Percentiles rank a stretch among this genome's conserved stretches.
phyloP scores from a whole-genome alignment of 2,113 vertebrate species.

The Psophia crepitans region DNA sequence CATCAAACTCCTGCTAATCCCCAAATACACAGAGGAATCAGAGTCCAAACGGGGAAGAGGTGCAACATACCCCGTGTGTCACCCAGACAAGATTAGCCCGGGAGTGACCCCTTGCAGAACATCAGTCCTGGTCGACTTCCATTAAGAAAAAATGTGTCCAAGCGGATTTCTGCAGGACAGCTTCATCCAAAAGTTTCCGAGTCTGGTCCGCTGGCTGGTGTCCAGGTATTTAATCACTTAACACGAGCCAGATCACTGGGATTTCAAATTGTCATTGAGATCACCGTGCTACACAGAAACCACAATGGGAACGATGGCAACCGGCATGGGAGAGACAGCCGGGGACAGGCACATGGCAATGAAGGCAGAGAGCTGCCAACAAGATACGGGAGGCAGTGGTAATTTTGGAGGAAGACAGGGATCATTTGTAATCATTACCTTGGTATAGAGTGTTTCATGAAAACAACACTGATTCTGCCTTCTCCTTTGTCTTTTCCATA shows the following conservation, averaged over 20 bases:
- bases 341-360: neutral
- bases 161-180: neutral
- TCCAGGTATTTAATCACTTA: neutral
- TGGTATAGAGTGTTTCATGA: neutral
- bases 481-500: neutral
- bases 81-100: neutral
- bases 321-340: rapidly evolving
- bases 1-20: neutral
- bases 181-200: neutral
- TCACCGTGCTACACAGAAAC: neutral
- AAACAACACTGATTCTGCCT: neutral
- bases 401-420: neutral
- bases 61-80: neutral
- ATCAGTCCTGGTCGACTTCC: neutral
- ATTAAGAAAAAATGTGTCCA: rapidly evolving
- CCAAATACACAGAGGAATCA: neutral
- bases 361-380: neutral
- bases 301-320: rapidly evolving
- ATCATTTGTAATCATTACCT: neutral
- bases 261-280: neutral
- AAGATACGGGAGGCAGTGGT: rapidly evolving
- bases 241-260: neutral
- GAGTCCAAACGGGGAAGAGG: neutral
- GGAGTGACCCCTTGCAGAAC: neutral
- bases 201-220: neutral